phyloP scores from a whole-genome alignment of 1,140 invertebrate species.

The Drosophila kurseongensis region DNA sequence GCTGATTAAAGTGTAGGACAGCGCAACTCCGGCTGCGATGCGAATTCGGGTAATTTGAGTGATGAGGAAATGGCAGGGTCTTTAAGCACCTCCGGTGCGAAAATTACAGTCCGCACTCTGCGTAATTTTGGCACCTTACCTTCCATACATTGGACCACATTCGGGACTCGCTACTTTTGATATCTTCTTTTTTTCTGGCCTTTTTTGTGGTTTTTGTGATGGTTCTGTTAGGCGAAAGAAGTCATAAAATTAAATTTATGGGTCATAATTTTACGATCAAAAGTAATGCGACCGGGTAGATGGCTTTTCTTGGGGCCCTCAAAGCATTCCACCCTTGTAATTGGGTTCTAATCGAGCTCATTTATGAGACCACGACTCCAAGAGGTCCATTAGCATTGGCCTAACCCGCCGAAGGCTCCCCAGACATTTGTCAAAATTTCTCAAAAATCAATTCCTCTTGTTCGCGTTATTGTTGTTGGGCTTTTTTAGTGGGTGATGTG shows the following conservation, averaged over 20 bases:
- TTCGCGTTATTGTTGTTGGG: slow-evolving; percentile 13
- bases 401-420: slow-evolving; percentile 21
- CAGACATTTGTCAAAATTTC: slow-evolving; percentile 70
- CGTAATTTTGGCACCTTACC: slow-evolving; percentile 74
- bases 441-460: slow-evolving; percentile 17
- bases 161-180: slow-evolving; percentile 17
- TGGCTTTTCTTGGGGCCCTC: slow-evolving; percentile 28
- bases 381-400: slow-evolving; percentile 63
- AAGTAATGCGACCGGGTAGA: slow-evolving; percentile 25
- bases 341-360: slow-evolving; percentile 74
- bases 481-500: slow-evolving; percentile 69
- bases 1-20: slow-evolving; percentile 71
- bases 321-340: slow-evolving; percentile 54
- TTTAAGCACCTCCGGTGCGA: slow-evolving; percentile 63
- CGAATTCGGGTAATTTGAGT: slow-evolving; percentile 54
- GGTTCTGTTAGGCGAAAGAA: slow-evolving; percentile 55
- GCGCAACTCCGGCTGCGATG: slow-evolving; percentile 20
- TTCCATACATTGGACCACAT: slow-evolving; percentile 18
- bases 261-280: slow-evolving; percentile 77
- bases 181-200: slow-evolving; percentile 13
- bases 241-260: slow-evolving; percentile 82
- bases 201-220: slow-evolving; percentile 5
- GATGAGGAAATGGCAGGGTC: slow-evolving; percentile 62
- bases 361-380: slow-evolving; percentile 37
- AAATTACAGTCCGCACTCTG: slow-evolving; percentile 52